Evolutionary conservation across 2,113 vertebrate species (phyloP).

Genomic region (Strix uralensis): DNA sequence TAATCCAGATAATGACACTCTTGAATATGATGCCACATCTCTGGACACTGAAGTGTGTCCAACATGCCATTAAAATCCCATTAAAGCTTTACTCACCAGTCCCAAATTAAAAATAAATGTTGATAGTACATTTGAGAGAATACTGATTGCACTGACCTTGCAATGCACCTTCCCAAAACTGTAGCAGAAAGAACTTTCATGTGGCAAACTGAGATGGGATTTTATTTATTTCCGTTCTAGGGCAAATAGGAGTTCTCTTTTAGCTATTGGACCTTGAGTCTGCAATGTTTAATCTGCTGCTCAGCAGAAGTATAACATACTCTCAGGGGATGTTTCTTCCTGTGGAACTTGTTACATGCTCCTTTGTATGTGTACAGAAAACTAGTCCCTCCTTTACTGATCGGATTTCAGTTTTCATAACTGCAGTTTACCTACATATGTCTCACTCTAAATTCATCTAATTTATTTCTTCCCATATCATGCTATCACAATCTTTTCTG

Average conservation of each 20-base stretch:
- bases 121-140: constrained; percentile 61
- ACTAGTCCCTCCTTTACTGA: not conserved
- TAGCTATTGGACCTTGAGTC: not conserved
- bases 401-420: not conserved
- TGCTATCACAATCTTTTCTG: not conserved
- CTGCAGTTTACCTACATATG: not conserved
- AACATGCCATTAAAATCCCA: constrained; percentile 78
- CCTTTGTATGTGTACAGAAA: not conserved
- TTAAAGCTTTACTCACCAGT: constrained; percentile 76
- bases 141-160: constrained; percentile 73
- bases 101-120: constrained; percentile 75
- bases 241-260: not conserved
- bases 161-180: constrained; percentile 21
- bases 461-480: not conserved
- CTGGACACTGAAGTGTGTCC: constrained; percentile 78
- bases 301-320: not conserved
- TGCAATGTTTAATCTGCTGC: not conserved
- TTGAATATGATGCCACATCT: constrained; percentile 70
- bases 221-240: not conserved
- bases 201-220: not conserved
- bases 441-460: not conserved
- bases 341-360: not conserved
- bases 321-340: not conserved
- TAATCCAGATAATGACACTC: constrained; percentile 77
- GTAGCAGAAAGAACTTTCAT: constrained; percentile 1